phyloP scores from a whole-genome alignment of 1,140 invertebrate species.

The Philotrypesis tridentata region DNA sequence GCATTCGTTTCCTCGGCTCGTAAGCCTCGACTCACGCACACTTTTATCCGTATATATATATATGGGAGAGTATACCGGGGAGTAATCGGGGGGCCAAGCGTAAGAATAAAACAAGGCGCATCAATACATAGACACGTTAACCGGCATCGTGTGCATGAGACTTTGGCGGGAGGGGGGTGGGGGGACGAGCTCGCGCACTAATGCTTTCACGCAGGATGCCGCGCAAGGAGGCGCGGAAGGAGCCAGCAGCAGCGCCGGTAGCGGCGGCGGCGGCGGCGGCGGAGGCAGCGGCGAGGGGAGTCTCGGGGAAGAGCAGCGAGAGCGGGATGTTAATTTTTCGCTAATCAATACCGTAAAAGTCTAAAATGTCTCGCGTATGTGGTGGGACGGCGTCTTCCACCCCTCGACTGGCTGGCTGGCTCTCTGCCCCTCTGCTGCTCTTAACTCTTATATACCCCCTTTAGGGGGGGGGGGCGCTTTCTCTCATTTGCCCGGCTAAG shows the following conservation, averaged over 20 bases:
- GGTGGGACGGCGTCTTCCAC: constrained; percentile 40
- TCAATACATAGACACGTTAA: not conserved
- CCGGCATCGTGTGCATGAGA: not conserved
- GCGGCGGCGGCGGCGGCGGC: too few relatives aligned
- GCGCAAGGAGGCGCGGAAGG: not conserved
- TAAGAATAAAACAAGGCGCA: not conserved
- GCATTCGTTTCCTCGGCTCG: too few relatives aligned
- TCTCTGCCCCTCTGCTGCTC: constrained; percentile 26
- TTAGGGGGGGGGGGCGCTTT: constrained; percentile 18
- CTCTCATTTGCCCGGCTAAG: constrained; percentile 48
- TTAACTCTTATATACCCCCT: constrained; percentile 23
- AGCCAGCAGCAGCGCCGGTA: not conserved
- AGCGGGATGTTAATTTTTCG: constrained; percentile 60
- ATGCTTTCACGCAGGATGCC: constrained; percentile 21
- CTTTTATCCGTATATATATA: not conserved
- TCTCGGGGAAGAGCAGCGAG: not conserved
- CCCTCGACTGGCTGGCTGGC: not conserved
- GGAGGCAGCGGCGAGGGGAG: not conserved
- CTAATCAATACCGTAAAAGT: constrained; percentile 72
- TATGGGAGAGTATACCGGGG: too few relatives aligned
- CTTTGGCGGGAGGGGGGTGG: not conserved
- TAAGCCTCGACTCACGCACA: not conserved
- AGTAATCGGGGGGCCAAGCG: too few relatives aligned
- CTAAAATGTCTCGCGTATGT: constrained; percentile 70
- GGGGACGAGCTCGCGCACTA: not conserved